Evolutionary conservation across 2,113 vertebrate species (phyloP).

Genomic region (Sceloporus undulatus): DNA sequence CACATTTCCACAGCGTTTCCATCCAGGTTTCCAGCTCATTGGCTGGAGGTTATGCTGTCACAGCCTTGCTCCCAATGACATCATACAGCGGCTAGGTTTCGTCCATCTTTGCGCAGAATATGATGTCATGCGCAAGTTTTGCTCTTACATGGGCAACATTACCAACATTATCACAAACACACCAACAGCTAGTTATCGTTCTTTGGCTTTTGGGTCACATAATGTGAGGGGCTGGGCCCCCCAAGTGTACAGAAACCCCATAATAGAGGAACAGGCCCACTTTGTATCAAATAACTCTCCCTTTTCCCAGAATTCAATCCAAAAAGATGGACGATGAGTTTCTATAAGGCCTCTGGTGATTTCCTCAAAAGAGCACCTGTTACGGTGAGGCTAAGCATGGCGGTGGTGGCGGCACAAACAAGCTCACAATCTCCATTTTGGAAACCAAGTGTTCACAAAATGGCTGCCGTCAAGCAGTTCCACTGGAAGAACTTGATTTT

Average conservation of each 20-base stretch:
- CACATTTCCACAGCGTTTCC: too few species aligned
- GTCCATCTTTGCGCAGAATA: not conserved
- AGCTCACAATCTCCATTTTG: not conserved
- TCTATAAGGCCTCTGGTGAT: conserved; percentile 13
- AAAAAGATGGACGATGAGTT: not conserved
- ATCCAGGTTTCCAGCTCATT: not conserved
- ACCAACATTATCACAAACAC: not conserved
- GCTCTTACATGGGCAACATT: too few species aligned
- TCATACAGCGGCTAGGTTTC: not conserved
- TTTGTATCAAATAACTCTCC: not conserved
- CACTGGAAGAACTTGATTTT: not conserved
- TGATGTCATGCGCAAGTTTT: not conserved
- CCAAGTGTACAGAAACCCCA: not conserved
- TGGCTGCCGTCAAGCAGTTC: not conserved
- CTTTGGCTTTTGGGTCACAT: not conserved
- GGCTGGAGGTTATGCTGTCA: not conserved
- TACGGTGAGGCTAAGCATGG: not conserved
- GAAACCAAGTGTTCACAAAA: not conserved
- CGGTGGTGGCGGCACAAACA: not conserved
- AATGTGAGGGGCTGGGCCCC: accelerated
- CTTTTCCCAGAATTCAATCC: not conserved
- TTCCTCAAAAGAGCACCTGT: not conserved
- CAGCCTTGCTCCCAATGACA: too few species aligned
- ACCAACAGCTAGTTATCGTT: not conserved
- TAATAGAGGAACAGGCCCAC: not conserved